Evolutionary conservation across 2,113 vertebrate species (phyloP).

Genomic region (Entosphenus tridentatus): DNA sequence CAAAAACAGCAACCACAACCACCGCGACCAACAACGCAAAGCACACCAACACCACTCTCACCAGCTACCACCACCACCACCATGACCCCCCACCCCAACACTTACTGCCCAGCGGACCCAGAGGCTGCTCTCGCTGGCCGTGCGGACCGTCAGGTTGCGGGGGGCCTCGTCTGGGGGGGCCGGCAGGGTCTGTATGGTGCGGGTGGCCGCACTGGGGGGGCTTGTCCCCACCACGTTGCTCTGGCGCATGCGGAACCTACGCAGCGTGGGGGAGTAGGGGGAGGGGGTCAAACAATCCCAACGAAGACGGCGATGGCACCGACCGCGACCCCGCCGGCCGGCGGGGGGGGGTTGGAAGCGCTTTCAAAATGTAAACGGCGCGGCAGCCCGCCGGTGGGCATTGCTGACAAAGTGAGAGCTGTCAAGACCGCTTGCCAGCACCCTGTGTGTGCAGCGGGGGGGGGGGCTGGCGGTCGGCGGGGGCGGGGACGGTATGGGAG

Average conservation of each 20-base stretch:
- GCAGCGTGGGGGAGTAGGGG: neutral
- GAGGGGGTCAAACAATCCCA: neutral
- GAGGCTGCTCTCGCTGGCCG: conserved; percentile 63
- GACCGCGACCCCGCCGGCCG: neutral
- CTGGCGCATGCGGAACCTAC: conserved; percentile 65
- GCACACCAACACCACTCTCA: no score
- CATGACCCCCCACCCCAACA: neutral
- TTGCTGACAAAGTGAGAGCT: no score
- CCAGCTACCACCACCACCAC: no score
- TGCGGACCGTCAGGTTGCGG: conserved; percentile 39
- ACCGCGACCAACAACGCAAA: no score
- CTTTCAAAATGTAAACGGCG: no score
- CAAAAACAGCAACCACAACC: no score
- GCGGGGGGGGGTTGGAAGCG: neutral
- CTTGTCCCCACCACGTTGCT: conserved; percentile 59
- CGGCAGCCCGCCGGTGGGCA: no score
- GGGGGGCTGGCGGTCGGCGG: neutral
- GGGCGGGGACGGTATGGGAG: neutral
- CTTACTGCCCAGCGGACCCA: conserved; percentile 65
- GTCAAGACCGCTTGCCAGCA: no score
- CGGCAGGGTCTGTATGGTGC: conserved; percentile 69
- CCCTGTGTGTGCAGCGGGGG: neutral
- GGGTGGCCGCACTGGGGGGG: conserved; percentile 43
- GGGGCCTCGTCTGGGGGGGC: conserved; percentile 54
- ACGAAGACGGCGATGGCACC: neutral